Percentiles rank a stretch among this genome's conserved stretches.
Evolutionary conservation across 2,888 invertebrate species (phyloP).

Genomic region (Cynaeus angustus): DNA sequence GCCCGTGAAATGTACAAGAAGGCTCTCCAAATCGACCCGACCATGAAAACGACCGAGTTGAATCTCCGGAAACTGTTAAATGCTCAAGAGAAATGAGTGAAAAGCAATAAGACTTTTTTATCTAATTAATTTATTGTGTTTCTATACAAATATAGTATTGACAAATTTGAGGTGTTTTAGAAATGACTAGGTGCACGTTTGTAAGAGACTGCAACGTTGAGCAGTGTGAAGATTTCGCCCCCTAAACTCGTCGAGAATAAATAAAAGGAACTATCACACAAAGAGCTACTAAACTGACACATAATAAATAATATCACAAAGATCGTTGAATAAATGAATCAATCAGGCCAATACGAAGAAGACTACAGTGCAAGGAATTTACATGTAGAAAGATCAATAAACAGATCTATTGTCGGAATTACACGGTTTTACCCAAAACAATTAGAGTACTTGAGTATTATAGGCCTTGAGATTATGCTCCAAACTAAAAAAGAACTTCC

Average conservation of each 20-base stretch:
- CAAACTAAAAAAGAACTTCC: slow-evolving; percentile 35
- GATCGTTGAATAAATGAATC: slow-evolving; percentile 49
- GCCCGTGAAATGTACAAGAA: slow-evolving; percentile 85
- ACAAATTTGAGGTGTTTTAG: slow-evolving; percentile 52
- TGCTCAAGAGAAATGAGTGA: slow-evolving; percentile 43
- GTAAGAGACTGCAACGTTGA: slow-evolving; percentile 20
- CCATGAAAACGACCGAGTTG: slow-evolving; percentile 79
- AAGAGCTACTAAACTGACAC: slow-evolving; percentile 21
- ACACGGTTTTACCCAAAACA: background rate
- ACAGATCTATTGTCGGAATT: slow-evolving; percentile 24
- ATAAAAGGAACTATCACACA: slow-evolving; percentile 41
- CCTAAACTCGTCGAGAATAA: slow-evolving; percentile 19
- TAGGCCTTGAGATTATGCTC: slow-evolving; percentile 38
- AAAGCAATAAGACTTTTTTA: slow-evolving; percentile 49
- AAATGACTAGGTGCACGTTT: slow-evolving; percentile 49
- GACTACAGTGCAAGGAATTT: slow-evolving; percentile 31
- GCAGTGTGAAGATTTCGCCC: slow-evolving; percentile 39
- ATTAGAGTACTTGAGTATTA: slow-evolving; percentile 28
- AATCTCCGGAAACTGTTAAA: slow-evolving; percentile 76
- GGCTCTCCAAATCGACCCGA: slow-evolving; percentile 84
- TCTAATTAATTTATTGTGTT: slow-evolving; percentile 56
- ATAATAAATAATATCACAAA: slow-evolving; percentile 51
- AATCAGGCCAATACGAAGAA: slow-evolving; percentile 39
- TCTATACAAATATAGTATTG: slow-evolving; percentile 60
- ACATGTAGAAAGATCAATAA: slow-evolving; percentile 14